These are phyloP conservation scores for Macquaria australasica DNA, from an alignment of 2,113 vertebrate species.

Conservation along the genomic window DNA sequence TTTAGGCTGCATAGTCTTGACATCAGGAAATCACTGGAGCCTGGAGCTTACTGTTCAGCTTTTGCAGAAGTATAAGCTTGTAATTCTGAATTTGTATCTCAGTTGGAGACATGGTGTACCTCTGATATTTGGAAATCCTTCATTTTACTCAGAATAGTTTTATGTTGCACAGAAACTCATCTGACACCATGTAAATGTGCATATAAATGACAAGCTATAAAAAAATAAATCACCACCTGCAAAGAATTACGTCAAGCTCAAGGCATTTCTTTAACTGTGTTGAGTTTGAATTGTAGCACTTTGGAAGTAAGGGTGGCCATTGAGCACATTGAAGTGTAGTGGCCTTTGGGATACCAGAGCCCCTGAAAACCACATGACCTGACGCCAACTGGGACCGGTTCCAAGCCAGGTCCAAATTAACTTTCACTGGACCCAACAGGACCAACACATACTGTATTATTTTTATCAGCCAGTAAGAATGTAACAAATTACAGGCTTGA, in stretches of 20 bases:
- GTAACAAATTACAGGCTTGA: background rate
- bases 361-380: background rate
- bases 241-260: background rate
- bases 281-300: background rate
- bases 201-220: constrained; percentile 5
- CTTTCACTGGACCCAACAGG: background rate
- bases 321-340: background rate
- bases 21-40: constrained; percentile 29
- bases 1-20: constrained; percentile 33
- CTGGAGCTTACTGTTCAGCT: constrained; percentile 26
- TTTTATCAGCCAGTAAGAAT: background rate
- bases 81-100: constrained; percentile 29
- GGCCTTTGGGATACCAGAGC: no score
- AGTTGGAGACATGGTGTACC: constrained; percentile 16
- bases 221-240: background rate
- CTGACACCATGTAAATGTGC: constrained; percentile 22
- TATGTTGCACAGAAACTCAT: constrained; percentile 30
- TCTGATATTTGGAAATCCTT: constrained; percentile 38
- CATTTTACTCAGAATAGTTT: constrained; percentile 23
- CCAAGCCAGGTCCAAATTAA: background rate
- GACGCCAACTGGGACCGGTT: background rate
- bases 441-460: background rate
- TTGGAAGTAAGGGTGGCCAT: background rate
- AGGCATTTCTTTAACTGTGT: background rate
- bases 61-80: constrained; percentile 28